These are phyloP conservation scores for Motacilla tschutschensis DNA, from an alignment of 2,113 vertebrate species.

Conservation along the genomic window DNA sequence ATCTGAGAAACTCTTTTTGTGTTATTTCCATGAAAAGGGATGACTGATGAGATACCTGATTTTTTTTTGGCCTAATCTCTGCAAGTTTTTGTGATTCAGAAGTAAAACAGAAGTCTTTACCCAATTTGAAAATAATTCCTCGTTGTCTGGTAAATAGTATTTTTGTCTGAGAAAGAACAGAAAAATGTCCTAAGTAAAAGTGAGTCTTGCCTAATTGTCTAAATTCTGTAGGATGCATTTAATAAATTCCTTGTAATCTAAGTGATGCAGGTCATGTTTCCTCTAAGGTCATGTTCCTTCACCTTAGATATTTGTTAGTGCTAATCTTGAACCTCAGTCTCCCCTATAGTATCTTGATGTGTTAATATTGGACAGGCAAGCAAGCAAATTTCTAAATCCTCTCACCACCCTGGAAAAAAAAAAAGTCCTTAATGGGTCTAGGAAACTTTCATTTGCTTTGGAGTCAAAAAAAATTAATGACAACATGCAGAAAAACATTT, in stretches of 20 bases:
- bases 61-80: neutral
- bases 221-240: neutral
- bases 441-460: neutral
- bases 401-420: neutral
- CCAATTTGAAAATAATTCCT: neutral
- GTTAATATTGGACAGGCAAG: neutral
- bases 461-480: neutral
- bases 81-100: neutral
- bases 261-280: neutral
- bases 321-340: neutral
- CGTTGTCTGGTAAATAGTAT: neutral
- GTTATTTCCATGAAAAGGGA: neutral
- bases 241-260: neutral
- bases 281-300: neutral
- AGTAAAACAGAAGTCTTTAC: neutral
- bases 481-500: neutral
- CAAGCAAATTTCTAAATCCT: conserved; percentile 1
- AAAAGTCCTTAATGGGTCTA: neutral
- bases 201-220: neutral
- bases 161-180: neutral
- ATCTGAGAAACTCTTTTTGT: neutral
- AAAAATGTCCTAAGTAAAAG: neutral
- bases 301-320: neutral
- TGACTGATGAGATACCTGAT: neutral
- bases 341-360: neutral